Percentiles rank a stretch among this genome's conserved stretches.
These are phyloP conservation scores for Pteria penguin DNA, from an alignment of 2,888 invertebrate genomes.

Conservation along the genomic window DNA sequence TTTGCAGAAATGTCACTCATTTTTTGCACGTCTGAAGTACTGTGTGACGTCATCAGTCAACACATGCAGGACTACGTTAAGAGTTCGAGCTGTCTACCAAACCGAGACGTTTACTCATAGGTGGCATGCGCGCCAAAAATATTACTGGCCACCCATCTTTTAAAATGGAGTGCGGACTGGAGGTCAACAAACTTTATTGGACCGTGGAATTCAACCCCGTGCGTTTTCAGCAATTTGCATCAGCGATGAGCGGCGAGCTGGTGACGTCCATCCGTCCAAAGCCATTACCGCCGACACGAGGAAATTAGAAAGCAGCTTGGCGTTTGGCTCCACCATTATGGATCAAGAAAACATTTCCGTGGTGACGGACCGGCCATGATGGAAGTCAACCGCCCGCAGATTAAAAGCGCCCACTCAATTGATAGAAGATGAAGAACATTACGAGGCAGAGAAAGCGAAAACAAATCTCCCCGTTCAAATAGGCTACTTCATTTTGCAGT, in stretches of 20 bases:
- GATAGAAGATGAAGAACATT: conserved; percentile 28
- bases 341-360: conserved; percentile 45
- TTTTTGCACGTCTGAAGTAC: no score
- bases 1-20: no score
- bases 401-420: conserved; percentile 41
- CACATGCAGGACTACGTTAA: no score
- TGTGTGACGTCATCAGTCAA: no score
- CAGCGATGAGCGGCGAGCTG: conserved; percentile 33
- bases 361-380: conserved; percentile 40
- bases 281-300: conserved; percentile 43
- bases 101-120: conserved; percentile 38
- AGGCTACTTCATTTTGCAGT: conserved; percentile 55
- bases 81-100: no score
- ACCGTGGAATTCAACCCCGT: conserved; percentile 35
- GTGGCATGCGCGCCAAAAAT: conserved; percentile 43
- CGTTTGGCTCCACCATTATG: conserved; percentile 53
- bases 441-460: conserved; percentile 46
- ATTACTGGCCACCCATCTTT: no score
- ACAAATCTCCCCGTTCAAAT: conserved; percentile 50
- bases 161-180: conserved; percentile 13
- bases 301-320: conserved; percentile 33
- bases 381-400: conserved; percentile 40
- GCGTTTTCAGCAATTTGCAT: conserved; percentile 43
- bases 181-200: conserved; percentile 43
- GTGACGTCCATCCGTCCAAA: conserved; percentile 14